Conservation (phyloP, 2,888 invertebrate species). For the Cremastobaeus sp. region DNA sequence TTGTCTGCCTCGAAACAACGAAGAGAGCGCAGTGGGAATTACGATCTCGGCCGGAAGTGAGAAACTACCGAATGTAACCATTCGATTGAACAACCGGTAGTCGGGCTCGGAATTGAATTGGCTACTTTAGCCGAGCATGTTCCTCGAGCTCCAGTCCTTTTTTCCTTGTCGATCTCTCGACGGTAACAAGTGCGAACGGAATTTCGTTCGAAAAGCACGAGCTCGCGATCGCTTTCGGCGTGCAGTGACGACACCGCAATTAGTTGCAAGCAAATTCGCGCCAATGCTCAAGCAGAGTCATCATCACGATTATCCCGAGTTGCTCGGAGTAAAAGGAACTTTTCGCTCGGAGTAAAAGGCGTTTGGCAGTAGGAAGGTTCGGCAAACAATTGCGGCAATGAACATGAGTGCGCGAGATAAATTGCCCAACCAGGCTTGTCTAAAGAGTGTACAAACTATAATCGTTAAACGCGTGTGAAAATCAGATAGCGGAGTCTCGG, state of each 20-base stretch:
- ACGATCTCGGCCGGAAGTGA: slow-evolving; percentile 49
- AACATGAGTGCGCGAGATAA: slow-evolving; percentile 15
- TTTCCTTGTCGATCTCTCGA: slow-evolving; percentile 1
- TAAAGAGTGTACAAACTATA: slow-evolving; percentile 25
- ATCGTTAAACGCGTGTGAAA: slow-evolving; percentile 47
- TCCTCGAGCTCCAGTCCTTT: slow-evolving; percentile 26
- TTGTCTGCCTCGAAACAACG: slow-evolving; percentile 43
- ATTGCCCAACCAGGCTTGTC: slow-evolving; percentile 36
- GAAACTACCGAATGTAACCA: slow-evolving; percentile 48
- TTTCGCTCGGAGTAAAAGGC: too few relatives aligned
- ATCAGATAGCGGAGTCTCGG: slow-evolving; percentile 33
- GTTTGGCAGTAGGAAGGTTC: too few relatives aligned
- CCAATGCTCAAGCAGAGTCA: too few relatives aligned
- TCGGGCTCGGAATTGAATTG: slow-evolving; percentile 52
- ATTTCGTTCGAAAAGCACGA: neutral
- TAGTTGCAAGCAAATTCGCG: too few relatives aligned
- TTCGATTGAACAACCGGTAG: slow-evolving; percentile 51
- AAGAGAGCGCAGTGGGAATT: slow-evolving; percentile 32
- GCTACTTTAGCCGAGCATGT: slow-evolving; percentile 42
- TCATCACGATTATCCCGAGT: too few relatives aligned
- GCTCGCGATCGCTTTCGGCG: too few relatives aligned
- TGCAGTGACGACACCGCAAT: too few relatives aligned
- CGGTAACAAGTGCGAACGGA: neutral
- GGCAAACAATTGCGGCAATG: too few relatives aligned
- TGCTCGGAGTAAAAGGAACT: too few relatives aligned